These are phyloP conservation scores for Sphyrna mokarran DNA, from an alignment of 2,113 vertebrate genomes.

Conservation along the genomic window DNA sequence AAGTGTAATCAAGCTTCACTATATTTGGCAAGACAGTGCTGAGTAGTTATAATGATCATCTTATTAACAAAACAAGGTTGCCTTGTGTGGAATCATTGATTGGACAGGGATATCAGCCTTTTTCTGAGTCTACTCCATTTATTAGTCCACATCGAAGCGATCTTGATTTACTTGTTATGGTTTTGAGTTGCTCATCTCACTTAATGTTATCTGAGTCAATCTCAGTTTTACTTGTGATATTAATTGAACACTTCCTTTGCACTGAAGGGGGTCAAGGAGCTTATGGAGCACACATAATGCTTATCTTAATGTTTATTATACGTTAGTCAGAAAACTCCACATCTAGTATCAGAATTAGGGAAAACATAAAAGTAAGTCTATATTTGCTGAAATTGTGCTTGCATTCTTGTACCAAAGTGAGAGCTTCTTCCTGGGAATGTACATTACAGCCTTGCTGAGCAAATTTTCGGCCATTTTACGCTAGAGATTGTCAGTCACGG, in stretches of 20 bases:
- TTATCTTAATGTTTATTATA: not conserved
- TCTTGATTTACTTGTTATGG: not conserved
- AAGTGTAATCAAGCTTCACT: not conserved
- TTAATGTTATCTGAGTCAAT: not conserved
- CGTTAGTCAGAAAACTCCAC: not conserved
- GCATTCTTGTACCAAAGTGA: not conserved
- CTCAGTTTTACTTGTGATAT: not conserved
- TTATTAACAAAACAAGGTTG: not conserved
- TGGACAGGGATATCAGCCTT: not conserved
- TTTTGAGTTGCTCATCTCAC: not conserved
- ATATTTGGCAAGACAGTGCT: not conserved
- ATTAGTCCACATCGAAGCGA: not conserved
- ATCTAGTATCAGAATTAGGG: not conserved
- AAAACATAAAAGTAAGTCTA: not conserved
- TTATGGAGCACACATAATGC: not conserved
- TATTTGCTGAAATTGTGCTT: not conserved
- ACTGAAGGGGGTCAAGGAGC: not conserved
- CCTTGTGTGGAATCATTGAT: not conserved
- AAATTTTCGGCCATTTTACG: not conserved
- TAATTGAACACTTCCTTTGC: not conserved
- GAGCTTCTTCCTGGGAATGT: not conserved
- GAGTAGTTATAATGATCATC: not conserved
- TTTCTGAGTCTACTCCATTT: not conserved
- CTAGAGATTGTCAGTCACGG: not conserved
- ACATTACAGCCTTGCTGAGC: not conserved